Evolutionary conservation across 2,888 invertebrate genomes (phyloP).

Genomic region (Rutpela maculata): DNA sequence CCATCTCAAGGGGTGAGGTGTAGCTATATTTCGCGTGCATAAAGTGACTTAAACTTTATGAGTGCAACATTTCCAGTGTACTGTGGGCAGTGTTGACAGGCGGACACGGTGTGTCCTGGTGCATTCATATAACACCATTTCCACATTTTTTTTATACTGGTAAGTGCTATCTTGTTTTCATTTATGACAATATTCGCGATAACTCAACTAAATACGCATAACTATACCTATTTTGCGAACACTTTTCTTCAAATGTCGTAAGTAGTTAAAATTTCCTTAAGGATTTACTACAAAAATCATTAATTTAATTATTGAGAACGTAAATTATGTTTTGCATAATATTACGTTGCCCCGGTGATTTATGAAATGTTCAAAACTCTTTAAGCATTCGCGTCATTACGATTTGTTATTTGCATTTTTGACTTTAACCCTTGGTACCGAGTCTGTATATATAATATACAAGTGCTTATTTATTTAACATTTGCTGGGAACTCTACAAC

Average conservation of each 20-base stretch:
- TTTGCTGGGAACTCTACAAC: neutral
- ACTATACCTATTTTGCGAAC: neutral
- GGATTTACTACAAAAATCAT: no score
- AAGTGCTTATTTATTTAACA: neutral
- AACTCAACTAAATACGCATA: neutral
- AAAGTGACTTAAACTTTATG: slow-evolving; percentile 28
- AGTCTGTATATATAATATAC: neutral
- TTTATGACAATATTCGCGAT: neutral
- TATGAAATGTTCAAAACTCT: slow-evolving; percentile 1
- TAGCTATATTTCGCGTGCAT: slow-evolving; percentile 15
- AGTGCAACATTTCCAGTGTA: slow-evolving; percentile 36
- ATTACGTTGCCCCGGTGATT: neutral
- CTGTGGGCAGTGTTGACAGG: slow-evolving; percentile 37
- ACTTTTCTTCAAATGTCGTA: no score
- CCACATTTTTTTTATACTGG: slow-evolving; percentile 31
- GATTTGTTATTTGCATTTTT: slow-evolving; percentile 8
- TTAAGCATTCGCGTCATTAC: slow-evolving; percentile 19
- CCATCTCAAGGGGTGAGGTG: slow-evolving; percentile 45
- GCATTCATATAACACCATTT: slow-evolving; percentile 24
- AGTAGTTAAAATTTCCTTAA: no score
- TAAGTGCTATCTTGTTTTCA: slow-evolving; percentile 12
- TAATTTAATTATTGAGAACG: neutral
- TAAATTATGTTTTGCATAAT: slow-evolving; percentile 2
- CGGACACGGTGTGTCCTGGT: slow-evolving; percentile 21
- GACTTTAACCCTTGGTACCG: slow-evolving; percentile 33